These are phyloP conservation scores for Microtus montanus DNA, from an alignment of 2,113 vertebrate species.

Conservation along the genomic window DNA sequence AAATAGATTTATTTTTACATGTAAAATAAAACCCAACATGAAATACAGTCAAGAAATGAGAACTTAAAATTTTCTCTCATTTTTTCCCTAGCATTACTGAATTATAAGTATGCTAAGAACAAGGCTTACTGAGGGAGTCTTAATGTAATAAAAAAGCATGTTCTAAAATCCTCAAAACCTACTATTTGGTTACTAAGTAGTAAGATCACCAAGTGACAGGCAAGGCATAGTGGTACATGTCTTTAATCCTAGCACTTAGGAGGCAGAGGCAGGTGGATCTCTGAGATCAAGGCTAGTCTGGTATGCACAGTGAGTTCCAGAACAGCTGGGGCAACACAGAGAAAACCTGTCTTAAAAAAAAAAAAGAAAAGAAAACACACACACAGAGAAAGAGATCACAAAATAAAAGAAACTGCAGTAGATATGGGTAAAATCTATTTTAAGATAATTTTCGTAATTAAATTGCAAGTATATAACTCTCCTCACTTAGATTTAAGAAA, in stretches of 20 bases:
- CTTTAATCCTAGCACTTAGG: neutral
- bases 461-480: constrained; percentile 37
- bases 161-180: constrained; percentile 22
- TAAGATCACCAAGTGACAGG: neutral
- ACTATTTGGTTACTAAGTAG: neutral
- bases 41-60: constrained; percentile 44
- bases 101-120: constrained; percentile 8
- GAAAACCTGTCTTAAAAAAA: neutral
- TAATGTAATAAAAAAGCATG: constrained; percentile 24
- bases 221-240: neutral
- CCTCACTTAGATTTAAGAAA: constrained; percentile 7
- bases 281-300: neutral
- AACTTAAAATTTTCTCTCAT: constrained; percentile 4
- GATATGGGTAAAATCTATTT: constrained; percentile 38
- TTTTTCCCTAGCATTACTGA: neutral
- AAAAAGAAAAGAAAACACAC: no score
- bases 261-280: neutral
- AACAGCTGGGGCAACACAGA: neutral
- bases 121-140: neutral
- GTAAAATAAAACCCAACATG: constrained; percentile 44
- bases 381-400: neutral
- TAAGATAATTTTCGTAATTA: constrained; percentile 19
- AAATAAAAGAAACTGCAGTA: constrained; percentile 32
- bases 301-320: neutral
- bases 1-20: constrained; percentile 62